Base-by-base conservation (phyloP, 2,888 invertebrate genomes). In the Hybos culiciformis region DNA sequence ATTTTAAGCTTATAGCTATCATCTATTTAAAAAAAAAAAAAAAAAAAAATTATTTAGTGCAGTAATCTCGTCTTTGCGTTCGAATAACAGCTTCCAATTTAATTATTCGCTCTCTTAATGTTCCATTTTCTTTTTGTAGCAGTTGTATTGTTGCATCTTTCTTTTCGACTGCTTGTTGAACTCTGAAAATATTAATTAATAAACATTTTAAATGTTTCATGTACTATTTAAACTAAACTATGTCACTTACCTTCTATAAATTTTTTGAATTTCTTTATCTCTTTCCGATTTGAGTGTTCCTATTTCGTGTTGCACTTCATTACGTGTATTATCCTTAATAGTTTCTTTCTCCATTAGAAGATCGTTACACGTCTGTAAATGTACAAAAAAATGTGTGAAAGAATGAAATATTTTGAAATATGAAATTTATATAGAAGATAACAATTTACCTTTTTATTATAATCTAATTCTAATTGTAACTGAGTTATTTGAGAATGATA, bases 131-230 rank as follows among this genome's bases (percentile, higher is more conserved):
- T 39, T 79, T 73, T 37, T 77, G 78, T 24, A 86, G 64, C 46
- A 83, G 76, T 48, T 77, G 75, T 41, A 87, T 73, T 7, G 81
- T 74, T 5, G 83, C 77, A 58, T 87, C 84, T 59, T 87, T 87
- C 46, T 83, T 77, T 1, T 80, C 78, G 17, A 88, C 77, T 1
- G 86, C 81, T 45, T 83, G 75, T 63, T 84, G 86, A 14, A 88
- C 83, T 55, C 86, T 84, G 55, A 39, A 63, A 54, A 17, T 17
- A 19, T 31, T 23, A 44, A 21, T 33, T 39, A 42, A 43, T 21
- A 8, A 34, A 19, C 8, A 29, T 23, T 34, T 24, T 24, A 39
- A 29, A 19, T 39, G 9, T 8, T 34, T 19, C 26, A 8, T 14
- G 31, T 12, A 33, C 19, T 21, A 41, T 23, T 23, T 34, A 45